Conservation (phyloP, 2,888 invertebrate species). For the Hydropsyche betteni region DNA sequence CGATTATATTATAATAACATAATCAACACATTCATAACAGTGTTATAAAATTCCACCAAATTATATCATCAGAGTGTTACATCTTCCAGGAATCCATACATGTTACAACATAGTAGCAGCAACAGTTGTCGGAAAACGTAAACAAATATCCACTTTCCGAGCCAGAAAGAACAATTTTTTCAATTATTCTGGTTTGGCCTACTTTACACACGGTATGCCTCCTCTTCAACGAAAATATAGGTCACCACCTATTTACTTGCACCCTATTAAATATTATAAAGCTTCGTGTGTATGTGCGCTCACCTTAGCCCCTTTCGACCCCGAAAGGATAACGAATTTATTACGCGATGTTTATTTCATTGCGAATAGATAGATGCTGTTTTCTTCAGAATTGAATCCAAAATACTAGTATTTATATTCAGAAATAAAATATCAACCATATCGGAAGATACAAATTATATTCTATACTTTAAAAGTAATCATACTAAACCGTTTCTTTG, state of each 20-base stretch:
- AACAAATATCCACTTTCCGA: constrained; percentile 37
- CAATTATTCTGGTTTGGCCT: constrained; percentile 39
- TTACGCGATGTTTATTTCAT: too few relatives aligned
- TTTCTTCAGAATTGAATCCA: too few relatives aligned
- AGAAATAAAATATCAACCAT: too few relatives aligned
- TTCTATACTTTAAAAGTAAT: too few relatives aligned
- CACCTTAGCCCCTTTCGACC: too few relatives aligned
- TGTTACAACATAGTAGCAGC: background rate
- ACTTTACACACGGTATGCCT: constrained; percentile 22
- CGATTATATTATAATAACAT: background rate
- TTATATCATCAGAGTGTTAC: background rate
- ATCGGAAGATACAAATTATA: too few relatives aligned
- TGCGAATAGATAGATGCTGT: too few relatives aligned
- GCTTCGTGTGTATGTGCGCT: background rate
- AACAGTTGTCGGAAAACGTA: constrained; percentile 25
- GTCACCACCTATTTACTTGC: constrained; percentile 34
- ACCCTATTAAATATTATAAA: constrained; percentile 36
- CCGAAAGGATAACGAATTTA: too few relatives aligned
- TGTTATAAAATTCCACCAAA: background rate
- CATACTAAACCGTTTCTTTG: too few relatives aligned
- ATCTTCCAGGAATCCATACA: background rate
- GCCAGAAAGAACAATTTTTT: constrained; percentile 31
- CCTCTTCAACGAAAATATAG: constrained; percentile 29
- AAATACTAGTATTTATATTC: too few relatives aligned
- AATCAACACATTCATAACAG: background rate